Evolutionary conservation across 2,888 invertebrate genomes (phyloP).

Genomic region (Ligdia adustata): DNA sequence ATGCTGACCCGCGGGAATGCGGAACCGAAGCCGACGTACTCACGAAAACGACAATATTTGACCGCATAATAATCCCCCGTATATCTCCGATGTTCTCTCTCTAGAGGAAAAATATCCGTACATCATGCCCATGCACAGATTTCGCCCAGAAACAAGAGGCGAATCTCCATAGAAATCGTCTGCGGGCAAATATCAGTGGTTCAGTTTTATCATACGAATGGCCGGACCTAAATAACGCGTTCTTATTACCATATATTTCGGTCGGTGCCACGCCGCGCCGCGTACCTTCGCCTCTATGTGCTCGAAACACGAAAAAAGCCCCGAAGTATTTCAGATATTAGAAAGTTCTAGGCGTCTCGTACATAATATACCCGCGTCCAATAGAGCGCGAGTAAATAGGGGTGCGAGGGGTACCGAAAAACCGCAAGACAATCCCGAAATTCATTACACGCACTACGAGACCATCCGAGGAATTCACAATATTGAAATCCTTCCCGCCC

Average conservation of each 20-base stretch:
- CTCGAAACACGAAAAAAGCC: conserved; percentile 54
- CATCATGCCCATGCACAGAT: conserved; percentile 76
- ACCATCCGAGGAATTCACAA: conserved; percentile 82
- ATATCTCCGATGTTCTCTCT: conserved; percentile 48
- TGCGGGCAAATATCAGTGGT: conserved; percentile 76
- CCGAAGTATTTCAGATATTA: conserved; percentile 22
- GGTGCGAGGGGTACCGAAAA: conserved; percentile 65
- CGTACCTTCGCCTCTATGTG: conserved; percentile 40
- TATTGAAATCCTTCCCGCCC: conserved; percentile 70
- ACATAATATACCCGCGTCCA: conserved; percentile 51
- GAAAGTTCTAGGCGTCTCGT: conserved; percentile 16
- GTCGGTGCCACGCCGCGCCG: conserved; percentile 47
- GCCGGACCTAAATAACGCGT: conserved; percentile 77
- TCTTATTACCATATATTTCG: conserved; percentile 74
- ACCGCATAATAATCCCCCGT: conserved; percentile 46
- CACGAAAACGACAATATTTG: conserved; percentile 51
- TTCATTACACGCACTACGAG: conserved; percentile 77
- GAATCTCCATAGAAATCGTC: conserved; percentile 82
- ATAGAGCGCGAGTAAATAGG: conserved; percentile 61
- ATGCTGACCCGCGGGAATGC: conserved; percentile 40
- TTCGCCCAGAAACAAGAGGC: conserved; percentile 75
- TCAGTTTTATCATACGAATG: conserved; percentile 81
- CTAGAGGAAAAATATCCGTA: conserved; percentile 60
- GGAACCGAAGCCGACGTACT: conserved; percentile 43
- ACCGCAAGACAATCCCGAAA: conserved; percentile 81